Evolutionary conservation across 2,888 invertebrate species (phyloP).

Genomic region (Oligia fasciuncula): DNA sequence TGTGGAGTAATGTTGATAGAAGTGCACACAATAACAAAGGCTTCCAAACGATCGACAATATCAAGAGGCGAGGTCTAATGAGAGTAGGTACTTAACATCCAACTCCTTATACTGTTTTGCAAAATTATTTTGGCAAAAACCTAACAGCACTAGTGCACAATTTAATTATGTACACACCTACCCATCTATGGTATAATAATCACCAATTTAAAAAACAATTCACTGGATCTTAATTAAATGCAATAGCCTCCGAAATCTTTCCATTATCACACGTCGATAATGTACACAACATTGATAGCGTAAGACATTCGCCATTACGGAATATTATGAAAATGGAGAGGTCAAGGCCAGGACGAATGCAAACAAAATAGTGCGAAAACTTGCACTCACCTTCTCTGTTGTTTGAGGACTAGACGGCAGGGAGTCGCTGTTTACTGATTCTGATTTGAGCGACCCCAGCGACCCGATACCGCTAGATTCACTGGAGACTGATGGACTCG

Average conservation of each 20-base stretch:
- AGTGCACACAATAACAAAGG: conserved; percentile 5
- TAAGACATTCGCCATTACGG: conserved; percentile 89
- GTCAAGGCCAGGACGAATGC: conserved; percentile 89
- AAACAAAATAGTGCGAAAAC: conserved; percentile 83
- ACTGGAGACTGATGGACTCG: conserved; percentile 90
- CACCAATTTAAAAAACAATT: conserved; percentile 4
- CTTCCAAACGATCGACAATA: neutral
- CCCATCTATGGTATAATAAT: conserved; percentile 8
- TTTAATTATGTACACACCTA: conserved; percentile 37
- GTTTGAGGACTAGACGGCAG: conserved; percentile 89
- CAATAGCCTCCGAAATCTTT: conserved; percentile 72
- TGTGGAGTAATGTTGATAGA: neutral
- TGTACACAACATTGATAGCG: conserved; percentile 85
- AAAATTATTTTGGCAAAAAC: conserved; percentile 61
- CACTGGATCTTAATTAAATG: conserved; percentile 24
- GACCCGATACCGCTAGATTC: conserved; percentile 92
- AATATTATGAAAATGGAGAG: conserved; percentile 90
- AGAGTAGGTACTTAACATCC: neutral
- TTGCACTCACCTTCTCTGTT: conserved; percentile 86
- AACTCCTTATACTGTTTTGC: conserved; percentile 22
- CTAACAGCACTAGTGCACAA: conserved; percentile 56
- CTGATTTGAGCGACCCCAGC: conserved; percentile 88
- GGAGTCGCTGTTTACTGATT: conserved; percentile 87
- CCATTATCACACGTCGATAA: conserved; percentile 81
- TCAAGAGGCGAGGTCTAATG: conserved; percentile 2